Percentiles rank a stretch among this genome's conserved stretches.
These are phyloP conservation scores for Zaprionus africanus DNA, from an alignment of 1,140 invertebrate species.

Conservation along the genomic window DNA sequence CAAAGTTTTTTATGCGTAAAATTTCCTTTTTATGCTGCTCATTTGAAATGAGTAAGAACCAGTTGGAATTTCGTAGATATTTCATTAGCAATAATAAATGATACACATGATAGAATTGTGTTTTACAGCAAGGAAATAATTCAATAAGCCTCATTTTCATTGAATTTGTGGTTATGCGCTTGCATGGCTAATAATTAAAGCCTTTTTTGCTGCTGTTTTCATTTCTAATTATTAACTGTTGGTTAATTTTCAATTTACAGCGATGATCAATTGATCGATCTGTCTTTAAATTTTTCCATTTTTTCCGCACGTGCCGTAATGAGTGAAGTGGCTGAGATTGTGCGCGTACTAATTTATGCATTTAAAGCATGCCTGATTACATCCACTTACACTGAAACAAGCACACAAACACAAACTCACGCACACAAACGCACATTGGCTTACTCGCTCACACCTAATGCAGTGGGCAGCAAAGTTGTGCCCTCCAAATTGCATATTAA, in stretches of 20 bases:
- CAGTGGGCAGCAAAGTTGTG: constrained; percentile 16
- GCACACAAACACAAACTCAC: background rate
- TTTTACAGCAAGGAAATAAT: background rate
- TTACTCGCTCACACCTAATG: background rate
- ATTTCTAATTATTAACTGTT: background rate
- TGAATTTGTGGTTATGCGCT: background rate
- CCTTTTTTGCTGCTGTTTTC: background rate
- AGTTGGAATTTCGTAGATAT: background rate
- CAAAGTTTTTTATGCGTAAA: background rate
- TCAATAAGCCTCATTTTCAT: background rate
- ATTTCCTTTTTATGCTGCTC: background rate
- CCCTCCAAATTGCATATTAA: constrained; percentile 78
- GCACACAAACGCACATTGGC: background rate
- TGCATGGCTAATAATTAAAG: constrained; percentile 12
- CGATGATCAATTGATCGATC: constrained; percentile 21
- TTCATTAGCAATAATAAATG: background rate
- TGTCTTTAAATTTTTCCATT: constrained; percentile 16
- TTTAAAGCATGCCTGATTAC: constrained; percentile 61
- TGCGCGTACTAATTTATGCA: constrained; percentile 69
- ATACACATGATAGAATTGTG: background rate
- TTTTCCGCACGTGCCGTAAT: constrained; percentile 15
- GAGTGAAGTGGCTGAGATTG: constrained; percentile 13
- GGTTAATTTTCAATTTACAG: constrained; percentile 15
- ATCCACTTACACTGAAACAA: constrained; percentile 4
- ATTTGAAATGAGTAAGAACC: background rate